Percentiles rank a stretch among this genome's conserved stretches.
Evolutionary conservation across 1,140 invertebrate genomes (phyloP).

Genomic region (Papilio polytes): DNA sequence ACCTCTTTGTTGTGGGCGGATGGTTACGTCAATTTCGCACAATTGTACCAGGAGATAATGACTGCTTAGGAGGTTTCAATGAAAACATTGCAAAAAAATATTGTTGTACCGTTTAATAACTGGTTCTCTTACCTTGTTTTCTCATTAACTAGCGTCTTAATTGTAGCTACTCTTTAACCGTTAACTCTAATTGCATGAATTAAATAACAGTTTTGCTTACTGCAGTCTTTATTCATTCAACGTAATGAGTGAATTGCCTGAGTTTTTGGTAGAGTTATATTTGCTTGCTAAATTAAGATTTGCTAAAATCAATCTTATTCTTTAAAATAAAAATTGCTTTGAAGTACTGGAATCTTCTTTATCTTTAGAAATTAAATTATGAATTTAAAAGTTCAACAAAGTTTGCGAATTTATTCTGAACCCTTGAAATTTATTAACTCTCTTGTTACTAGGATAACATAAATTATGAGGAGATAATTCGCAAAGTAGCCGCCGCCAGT

Average conservation of each 20-base stretch:
- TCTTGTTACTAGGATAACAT: conserved; percentile 50
- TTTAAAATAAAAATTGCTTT: neutral
- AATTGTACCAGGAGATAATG: conserved; percentile 75
- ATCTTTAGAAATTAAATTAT: neutral
- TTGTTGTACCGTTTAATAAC: conserved; percentile 32
- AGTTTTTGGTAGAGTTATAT: neutral
- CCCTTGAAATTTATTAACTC: conserved; percentile 34
- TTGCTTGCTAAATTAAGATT: neutral
- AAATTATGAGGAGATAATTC: conserved; percentile 37
- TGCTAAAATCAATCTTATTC: neutral
- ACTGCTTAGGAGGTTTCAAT: conserved; percentile 53
- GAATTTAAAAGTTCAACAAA: neutral
- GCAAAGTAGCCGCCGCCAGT: neutral
- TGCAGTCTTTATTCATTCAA: neutral
- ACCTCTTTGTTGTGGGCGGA: conserved; percentile 54
- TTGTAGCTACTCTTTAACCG: neutral
- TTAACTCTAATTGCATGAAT: conserved; percentile 17
- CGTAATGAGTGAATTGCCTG: neutral
- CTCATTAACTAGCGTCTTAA: conserved; percentile 20
- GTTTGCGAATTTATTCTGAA: conserved; percentile 18
- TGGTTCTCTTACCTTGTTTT: conserved; percentile 41
- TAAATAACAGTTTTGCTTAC: neutral
- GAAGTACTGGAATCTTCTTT: neutral
- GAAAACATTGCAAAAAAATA: conserved; percentile 51
- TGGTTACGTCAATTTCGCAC: conserved; percentile 80